Percentiles rank a stretch among this genome's conserved stretches.
Conservation (phyloP, 2,113 vertebrate species). For the Hypanus sabinus region DNA sequence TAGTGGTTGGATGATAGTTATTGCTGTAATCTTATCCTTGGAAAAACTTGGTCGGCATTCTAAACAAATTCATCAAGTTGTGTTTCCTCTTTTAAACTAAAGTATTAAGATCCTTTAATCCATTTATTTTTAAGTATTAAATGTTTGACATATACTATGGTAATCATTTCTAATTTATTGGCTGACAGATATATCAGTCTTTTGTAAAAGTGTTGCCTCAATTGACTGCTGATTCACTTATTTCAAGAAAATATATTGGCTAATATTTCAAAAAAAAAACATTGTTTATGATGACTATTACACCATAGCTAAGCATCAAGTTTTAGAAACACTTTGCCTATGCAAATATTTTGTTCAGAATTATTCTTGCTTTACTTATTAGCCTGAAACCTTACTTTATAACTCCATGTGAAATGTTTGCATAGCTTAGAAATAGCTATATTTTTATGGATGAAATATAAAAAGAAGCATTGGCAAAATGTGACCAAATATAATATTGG, state of each 20-base stretch:
- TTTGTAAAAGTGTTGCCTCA: neutral
- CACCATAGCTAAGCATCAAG: neutral
- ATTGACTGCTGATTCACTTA: neutral
- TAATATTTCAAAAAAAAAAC: neutral
- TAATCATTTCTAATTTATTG: neutral
- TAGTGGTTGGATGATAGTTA: neutral
- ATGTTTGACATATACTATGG: neutral
- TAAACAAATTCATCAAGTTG: neutral
- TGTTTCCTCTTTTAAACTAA: neutral
- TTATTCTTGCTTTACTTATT: neutral
- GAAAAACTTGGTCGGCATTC: neutral
- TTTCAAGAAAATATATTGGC: neutral
- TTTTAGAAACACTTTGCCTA: neutral
- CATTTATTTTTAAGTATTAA: neutral
- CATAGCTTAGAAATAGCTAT: neutral
- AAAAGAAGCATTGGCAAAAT: neutral
- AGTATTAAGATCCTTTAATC: neutral
- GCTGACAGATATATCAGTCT: neutral
- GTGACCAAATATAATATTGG: neutral
- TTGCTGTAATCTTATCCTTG: neutral
- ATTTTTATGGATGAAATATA: neutral
- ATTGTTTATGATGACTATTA: neutral
- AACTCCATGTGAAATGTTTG: neutral
- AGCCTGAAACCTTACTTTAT: neutral
- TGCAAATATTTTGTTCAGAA: neutral